Evolutionary conservation across 35 echinoderm and acorn worm genomes (phyloP), one percentile per base, ranked within the genome.

Genomic region (Apostichopus japonicus): DNA sequence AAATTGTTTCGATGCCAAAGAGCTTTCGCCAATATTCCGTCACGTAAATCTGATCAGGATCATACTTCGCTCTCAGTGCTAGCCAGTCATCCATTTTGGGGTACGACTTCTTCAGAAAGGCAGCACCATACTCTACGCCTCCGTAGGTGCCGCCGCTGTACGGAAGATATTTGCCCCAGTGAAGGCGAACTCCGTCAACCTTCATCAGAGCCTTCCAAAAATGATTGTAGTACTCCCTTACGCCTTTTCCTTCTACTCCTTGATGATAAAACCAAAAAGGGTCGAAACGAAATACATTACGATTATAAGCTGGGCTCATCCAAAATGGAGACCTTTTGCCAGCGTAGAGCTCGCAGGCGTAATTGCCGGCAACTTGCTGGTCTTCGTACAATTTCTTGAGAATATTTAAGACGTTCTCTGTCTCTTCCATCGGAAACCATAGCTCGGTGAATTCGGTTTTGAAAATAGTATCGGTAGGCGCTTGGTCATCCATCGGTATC

Each of bases 81-180:
- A 91, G 58, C 90, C 90, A 91, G 5, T 91, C 59, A 17, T 78
- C 65, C 33, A 91, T 4, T 27, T 56, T 91, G 8, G 27, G 72
- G 54, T 91, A 91, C 52, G 90, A 91, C 52, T 57, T 16, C 53
- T 54, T 77, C 11, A 91, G 54, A 79, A 91, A 91, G 44, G 24
- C 21, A 8, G 56, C 9, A 79, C 78, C 76, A 58, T 56, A 91
- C 72, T 59, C 78, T 17, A 25, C 56, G 57, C 59, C 54, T 6
- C 90, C 44, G 76, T 79, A 91, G n/a, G 15, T 58, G 53, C 58
- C 52, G 9, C 76, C 90, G 7, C 14, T 23, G 16, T 56, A 52
- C 5, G 90, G 90, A 24, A 91, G 72, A 13, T 77, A 91, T n/a
- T 91, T 91, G 2, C 90, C 90, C 90, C 90, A 91, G 8, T 91